Percentiles rank a stretch among this genome's conserved stretches.
Evolutionary conservation across 2,888 invertebrate genomes (phyloP).

Genomic region (Eucera pruinosa): DNA sequence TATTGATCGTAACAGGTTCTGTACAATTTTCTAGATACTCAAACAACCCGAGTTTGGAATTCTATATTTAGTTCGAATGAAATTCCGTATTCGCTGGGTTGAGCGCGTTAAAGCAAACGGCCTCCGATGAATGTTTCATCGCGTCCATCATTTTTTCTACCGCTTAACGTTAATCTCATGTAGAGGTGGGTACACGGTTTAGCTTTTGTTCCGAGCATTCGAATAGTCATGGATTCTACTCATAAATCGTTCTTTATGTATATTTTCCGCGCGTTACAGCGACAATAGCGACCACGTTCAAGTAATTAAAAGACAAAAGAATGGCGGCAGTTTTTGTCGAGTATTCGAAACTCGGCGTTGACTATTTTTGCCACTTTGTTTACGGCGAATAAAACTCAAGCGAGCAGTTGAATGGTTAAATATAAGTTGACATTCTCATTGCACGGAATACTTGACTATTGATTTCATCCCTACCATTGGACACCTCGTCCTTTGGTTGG

Average conservation of each 20-base stretch:
- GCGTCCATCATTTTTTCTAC: not conserved
- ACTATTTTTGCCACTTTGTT: conserved; percentile 28
- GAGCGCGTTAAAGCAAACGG: not conserved
- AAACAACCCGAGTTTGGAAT: conserved; percentile 42
- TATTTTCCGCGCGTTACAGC: too few species aligned
- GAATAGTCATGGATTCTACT: too few species aligned
- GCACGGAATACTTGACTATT: conserved; percentile 72
- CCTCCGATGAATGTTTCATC: not conserved
- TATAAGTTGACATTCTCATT: conserved; percentile 64
- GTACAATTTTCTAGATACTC: conserved; percentile 52
- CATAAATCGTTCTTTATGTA: not conserved
- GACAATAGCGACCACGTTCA: too few species aligned
- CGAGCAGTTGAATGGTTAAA: conserved; percentile 59
- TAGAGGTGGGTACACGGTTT: too few species aligned
- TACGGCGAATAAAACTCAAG: conserved; percentile 54
- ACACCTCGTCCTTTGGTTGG: conserved; percentile 58
- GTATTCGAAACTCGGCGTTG: not conserved
- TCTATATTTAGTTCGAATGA: conserved; percentile 51
- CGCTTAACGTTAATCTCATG: not conserved
- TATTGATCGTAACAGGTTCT: conserved; percentile 75
- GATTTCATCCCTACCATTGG: conserved; percentile 66
- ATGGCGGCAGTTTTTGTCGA: not conserved
- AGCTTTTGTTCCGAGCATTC: too few species aligned
- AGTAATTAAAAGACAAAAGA: not conserved
- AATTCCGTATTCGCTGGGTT: conserved; percentile 10